Percentiles rank a stretch among this genome's conserved stretches.
Conservation (phyloP, 35 echinoderm and acorn worm genomes). For the Anneissia japonica region DNA sequence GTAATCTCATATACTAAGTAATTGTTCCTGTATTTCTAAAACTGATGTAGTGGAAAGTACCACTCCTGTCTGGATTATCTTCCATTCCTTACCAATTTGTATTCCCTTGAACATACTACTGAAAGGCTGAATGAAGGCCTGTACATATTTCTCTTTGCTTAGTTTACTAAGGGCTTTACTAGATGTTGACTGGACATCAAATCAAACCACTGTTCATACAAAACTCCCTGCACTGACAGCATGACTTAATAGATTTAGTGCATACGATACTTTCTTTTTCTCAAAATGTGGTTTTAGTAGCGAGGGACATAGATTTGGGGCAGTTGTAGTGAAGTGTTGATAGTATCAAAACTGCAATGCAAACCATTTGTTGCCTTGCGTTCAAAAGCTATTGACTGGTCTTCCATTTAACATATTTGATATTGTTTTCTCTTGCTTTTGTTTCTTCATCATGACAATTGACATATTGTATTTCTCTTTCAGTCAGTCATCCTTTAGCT, state of each 20-base stretch:
- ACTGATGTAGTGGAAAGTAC: conserved; percentile 15
- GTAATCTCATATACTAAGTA: conserved; percentile 39
- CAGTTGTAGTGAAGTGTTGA: conserved; percentile 44
- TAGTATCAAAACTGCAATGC: conserved; percentile 16
- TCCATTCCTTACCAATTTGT: conserved; percentile 38
- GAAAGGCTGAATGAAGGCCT: conserved; percentile 36
- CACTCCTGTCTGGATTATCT: conserved; percentile 48
- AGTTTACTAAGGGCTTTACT: conserved; percentile 20
- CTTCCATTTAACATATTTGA: conserved; percentile 8
- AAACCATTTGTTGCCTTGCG: conserved; percentile 10
- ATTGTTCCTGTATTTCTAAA: conserved; percentile 21
- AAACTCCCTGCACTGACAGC: not conserved
- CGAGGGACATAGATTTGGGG: not conserved
- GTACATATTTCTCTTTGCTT: conserved; percentile 30
- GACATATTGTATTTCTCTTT: conserved; percentile 17
- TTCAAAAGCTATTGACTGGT: not conserved
- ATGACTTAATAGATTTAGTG: conserved; percentile 27
- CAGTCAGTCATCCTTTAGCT: no score
- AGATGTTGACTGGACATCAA: conserved; percentile 32
- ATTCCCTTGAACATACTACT: conserved; percentile 38
- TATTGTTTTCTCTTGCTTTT: not conserved
- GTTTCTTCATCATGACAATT: not conserved
- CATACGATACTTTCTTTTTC: conserved; percentile 35
- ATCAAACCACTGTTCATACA: conserved; percentile 35
- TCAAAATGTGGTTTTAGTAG: conserved; percentile 17